Conservation (phyloP, 1,140 invertebrate species). For the Lasioglossum albipes region DNA sequence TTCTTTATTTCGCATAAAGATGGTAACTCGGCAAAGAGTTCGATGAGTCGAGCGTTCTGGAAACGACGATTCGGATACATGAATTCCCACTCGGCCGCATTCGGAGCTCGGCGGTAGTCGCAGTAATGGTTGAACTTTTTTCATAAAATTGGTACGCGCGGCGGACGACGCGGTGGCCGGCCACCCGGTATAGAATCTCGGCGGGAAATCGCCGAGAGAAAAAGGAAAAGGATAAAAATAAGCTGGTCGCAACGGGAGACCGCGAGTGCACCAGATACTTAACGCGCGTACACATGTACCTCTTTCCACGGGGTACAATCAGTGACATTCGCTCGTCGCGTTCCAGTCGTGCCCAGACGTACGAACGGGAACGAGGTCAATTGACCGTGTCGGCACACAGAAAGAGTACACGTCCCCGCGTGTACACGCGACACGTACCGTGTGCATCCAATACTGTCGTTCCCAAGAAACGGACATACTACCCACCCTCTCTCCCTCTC, state of each 20-base stretch:
- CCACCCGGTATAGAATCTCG: no score
- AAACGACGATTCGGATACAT: no score
- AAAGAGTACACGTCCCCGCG: background rate
- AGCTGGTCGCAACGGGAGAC: background rate
- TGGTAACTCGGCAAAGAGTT: no score
- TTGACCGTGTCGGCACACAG: slow-evolving; percentile 28
- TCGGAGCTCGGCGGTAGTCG: no score
- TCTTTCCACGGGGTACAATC: slow-evolving; percentile 7
- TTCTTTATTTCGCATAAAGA: no score
- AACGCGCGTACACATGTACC: slow-evolving; percentile 3
- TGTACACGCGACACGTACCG: slow-evolving; percentile 16
- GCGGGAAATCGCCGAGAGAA: no score
- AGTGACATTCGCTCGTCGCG: slow-evolving; percentile 40
- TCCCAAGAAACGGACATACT: slow-evolving; percentile 16
- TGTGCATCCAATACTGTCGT: slow-evolving; percentile 18
- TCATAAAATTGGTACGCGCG: no score
- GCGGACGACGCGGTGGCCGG: no score
- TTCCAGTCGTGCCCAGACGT: slow-evolving; percentile 46
- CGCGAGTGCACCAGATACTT: background rate
- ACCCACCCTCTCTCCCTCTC: no score
- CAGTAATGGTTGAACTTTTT: no score
- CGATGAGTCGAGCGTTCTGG: no score
- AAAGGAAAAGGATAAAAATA: background rate
- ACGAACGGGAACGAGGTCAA: slow-evolving; percentile 53
- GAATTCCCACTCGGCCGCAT: no score